A percentile compares a stretch with the other conserved stretches of the same genome.
Evolutionary conservation across 2,888 invertebrate genomes (phyloP).

Genomic region (Anthoptus insignis): DNA sequence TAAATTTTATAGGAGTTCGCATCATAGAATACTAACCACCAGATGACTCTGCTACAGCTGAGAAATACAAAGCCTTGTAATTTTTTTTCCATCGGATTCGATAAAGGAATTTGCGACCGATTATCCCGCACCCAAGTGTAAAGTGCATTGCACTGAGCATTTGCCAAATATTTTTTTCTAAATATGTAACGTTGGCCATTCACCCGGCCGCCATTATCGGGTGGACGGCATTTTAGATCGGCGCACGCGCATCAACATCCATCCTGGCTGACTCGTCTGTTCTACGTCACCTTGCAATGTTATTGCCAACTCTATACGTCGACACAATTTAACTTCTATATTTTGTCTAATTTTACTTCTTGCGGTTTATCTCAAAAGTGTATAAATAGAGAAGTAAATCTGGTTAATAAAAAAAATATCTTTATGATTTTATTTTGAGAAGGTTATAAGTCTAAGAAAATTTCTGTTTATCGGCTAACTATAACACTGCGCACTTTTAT

Average conservation of each 20-base stretch:
- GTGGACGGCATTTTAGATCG: slow-evolving; percentile 81
- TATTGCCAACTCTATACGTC: slow-evolving; percentile 7
- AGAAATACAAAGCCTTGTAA: slow-evolving; percentile 33
- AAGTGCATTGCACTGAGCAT: slow-evolving; percentile 73
- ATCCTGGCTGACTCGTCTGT: slow-evolving; percentile 15
- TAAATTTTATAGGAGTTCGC: too few relatives aligned
- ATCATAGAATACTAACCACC: too few relatives aligned
- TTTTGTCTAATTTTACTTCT: too few relatives aligned
- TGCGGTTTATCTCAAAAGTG: too few relatives aligned
- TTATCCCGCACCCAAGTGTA: slow-evolving; percentile 60
- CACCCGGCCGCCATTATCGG: slow-evolving; percentile 81
- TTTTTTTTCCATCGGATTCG: slow-evolving; percentile 48
- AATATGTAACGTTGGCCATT: slow-evolving; percentile 79
- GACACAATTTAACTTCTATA: too few relatives aligned
- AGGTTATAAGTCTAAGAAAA: too few relatives aligned
- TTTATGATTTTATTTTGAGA: too few relatives aligned
- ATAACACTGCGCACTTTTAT: too few relatives aligned
- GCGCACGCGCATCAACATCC: slow-evolving; percentile 53
- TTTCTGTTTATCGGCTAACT: too few relatives aligned
- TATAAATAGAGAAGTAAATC: too few relatives aligned
- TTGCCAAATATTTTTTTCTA: slow-evolving; percentile 87
- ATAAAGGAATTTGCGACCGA: slow-evolving; percentile 29
- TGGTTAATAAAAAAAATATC: too few relatives aligned
- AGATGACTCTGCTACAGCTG: too few relatives aligned
- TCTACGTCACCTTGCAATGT: slow-evolving; percentile 15